Conservation (phyloP, 1,140 invertebrate genomes). For the Odontomachus brunneus region DNA sequence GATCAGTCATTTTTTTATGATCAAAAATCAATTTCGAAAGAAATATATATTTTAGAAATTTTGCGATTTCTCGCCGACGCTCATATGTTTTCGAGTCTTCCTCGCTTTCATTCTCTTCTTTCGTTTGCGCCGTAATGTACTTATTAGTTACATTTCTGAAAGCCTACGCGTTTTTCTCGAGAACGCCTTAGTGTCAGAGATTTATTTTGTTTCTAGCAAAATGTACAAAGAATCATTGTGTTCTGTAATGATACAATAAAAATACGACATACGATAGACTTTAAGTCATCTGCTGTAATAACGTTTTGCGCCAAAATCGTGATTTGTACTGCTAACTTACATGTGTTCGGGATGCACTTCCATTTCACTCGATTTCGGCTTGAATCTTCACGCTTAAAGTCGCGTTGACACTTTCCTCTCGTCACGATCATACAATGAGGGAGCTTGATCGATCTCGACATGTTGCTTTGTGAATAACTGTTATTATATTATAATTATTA, state of each 20-base stretch:
- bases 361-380: background rate
- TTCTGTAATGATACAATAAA: constrained; percentile 34
- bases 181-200: background rate
- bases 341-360: background rate
- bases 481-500: constrained; percentile 13
- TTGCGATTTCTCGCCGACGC: too few species aligned
- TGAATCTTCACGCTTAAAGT: background rate
- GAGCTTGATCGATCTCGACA: background rate
- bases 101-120: too few species aligned
- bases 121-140: background rate
- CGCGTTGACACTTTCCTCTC: background rate
- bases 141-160: background rate
- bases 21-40: too few species aligned
- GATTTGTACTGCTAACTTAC: constrained; percentile 11
- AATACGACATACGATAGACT: constrained; percentile 23
- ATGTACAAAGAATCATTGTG: constrained; percentile 50
- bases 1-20: too few species aligned
- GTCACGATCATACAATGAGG: background rate
- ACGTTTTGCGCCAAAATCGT: background rate
- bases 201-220: constrained; percentile 30
- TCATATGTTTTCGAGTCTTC: too few species aligned
- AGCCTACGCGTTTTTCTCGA: background rate
- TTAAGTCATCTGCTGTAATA: constrained; percentile 36
- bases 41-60: too few species aligned
- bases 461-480: constrained; percentile 15